phyloP scores from a whole-genome alignment of 2,113 vertebrate species.

The Cichladusa arquata region DNA sequence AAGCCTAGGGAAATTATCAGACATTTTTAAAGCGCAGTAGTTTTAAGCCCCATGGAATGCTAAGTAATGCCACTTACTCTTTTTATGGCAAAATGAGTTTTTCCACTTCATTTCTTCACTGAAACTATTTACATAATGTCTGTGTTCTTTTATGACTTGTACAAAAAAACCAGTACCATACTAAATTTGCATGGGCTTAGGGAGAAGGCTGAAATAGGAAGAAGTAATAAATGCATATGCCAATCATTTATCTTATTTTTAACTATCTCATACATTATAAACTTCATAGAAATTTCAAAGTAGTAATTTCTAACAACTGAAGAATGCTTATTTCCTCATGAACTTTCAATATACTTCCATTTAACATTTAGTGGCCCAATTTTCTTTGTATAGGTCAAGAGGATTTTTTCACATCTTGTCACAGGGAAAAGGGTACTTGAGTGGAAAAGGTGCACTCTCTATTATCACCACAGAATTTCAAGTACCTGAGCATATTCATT shows the following conservation, averaged over 20 bases:
- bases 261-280: neutral
- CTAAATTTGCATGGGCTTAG: neutral
- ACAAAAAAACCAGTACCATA: neutral
- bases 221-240: neutral
- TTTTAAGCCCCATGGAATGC: neutral
- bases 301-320: neutral
- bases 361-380: conserved; percentile 32
- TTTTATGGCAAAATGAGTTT: conserved; percentile 33
- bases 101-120: conserved; percentile 46
- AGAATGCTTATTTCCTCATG: neutral
- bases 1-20: neutral
- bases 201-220: neutral
- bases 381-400: conserved; percentile 49
- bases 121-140: conserved; percentile 53
- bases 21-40: neutral
- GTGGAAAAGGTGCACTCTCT: neutral
- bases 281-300: neutral
- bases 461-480: neutral
- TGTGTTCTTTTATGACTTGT: conserved; percentile 4
- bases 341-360: conserved; percentile 9
- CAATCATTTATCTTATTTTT: conserved; percentile 16
- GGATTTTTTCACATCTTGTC: conserved; percentile 33
- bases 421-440: conserved; percentile 10
- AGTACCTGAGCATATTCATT: conserved; percentile 14
- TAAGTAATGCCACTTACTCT: conserved; percentile 6